Evolutionary conservation across 2,797 vertebrate species (phyloP).

Genomic region (Nyctalus aviator): DNA sequence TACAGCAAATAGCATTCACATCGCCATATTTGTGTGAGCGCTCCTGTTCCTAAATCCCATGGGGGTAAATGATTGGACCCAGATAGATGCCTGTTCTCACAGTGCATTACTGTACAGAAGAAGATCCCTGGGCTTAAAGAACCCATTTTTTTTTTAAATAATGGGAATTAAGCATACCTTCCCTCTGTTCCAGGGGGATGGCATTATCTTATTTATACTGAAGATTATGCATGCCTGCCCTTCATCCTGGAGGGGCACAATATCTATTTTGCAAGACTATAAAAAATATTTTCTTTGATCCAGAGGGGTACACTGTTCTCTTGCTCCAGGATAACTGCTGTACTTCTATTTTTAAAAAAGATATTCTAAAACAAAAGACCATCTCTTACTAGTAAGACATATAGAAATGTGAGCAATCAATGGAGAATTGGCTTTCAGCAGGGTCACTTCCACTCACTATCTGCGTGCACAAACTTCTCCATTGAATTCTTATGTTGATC

Average conservation of each 20-base stretch:
- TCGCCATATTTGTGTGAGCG: background rate
- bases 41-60: background rate
- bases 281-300: background rate
- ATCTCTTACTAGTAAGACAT: background rate
- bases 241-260: background rate
- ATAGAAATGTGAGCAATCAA: background rate
- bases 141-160: background rate
- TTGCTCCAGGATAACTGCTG: background rate
- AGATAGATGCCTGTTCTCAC: background rate
- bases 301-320: background rate
- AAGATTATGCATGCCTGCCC: background rate
- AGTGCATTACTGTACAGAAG: background rate
- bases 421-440: background rate
- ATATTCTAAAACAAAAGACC: background rate
- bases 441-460: background rate
- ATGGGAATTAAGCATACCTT: background rate
- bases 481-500: background rate
- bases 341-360: background rate
- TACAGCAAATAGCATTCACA: background rate
- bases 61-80: background rate
- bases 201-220: background rate
- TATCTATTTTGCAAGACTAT: background rate
- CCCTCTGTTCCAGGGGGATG: background rate
- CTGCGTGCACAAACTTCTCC: background rate
- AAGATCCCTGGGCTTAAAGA: background rate